These are phyloP conservation scores for Euproctis similis DNA, from an alignment of 2,888 invertebrate species.

Conservation along the genomic window DNA sequence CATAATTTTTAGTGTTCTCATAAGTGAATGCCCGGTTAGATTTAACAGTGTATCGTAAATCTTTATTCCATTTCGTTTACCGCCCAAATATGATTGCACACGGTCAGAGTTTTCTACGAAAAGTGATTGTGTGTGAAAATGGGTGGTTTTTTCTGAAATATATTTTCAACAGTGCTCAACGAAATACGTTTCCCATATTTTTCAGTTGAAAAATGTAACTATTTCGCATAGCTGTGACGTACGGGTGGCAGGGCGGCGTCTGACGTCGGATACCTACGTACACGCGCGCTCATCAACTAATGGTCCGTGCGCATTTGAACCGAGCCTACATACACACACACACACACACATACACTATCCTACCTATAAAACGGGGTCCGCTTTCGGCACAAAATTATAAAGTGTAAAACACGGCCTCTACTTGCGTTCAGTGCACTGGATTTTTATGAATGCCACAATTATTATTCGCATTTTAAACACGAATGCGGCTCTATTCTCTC, in stretches of 20 bases:
- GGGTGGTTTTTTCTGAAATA: constrained; percentile 64
- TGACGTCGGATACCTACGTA: constrained; percentile 54
- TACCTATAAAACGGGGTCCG: constrained; percentile 39
- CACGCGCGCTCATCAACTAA: constrained; percentile 76
- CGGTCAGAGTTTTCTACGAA: constrained; percentile 55
- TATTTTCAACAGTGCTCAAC: constrained; percentile 61
- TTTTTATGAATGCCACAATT: constrained; percentile 73
- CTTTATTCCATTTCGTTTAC: too few relatives aligned
- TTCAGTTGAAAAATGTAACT: constrained; percentile 69
- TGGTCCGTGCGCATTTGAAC: constrained; percentile 77
- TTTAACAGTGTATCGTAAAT: too few relatives aligned
- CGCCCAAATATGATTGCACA: too few relatives aligned
- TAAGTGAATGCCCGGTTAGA: too few relatives aligned
- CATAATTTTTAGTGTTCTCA: too few relatives aligned
- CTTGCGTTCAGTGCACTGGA: constrained; percentile 71
- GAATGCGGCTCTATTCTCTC: constrained; percentile 68
- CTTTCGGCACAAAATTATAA: constrained; percentile 74
- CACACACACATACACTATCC: constrained; percentile 49
- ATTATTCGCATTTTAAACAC: constrained; percentile 76
- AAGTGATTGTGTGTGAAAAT: constrained; percentile 70
- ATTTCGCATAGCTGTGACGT: constrained; percentile 36
- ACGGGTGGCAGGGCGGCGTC: constrained; percentile 38
- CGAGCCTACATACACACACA: constrained; percentile 70
- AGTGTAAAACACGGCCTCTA: constrained; percentile 72
- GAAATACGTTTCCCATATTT: constrained; percentile 73